phyloP scores from a whole-genome alignment of 2,888 invertebrate species.

The Rhingia rostrata region DNA sequence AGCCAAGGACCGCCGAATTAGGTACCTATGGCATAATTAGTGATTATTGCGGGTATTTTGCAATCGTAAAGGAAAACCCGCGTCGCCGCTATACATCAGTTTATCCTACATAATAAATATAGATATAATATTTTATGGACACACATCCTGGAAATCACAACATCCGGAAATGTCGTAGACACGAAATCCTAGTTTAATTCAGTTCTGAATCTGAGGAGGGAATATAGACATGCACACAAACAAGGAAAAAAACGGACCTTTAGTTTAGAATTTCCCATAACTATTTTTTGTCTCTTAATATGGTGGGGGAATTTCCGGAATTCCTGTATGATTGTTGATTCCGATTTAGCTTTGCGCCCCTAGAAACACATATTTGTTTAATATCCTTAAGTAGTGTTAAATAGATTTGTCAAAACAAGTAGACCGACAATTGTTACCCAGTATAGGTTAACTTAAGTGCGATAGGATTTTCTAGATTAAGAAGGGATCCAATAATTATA shows the following conservation, averaged over 20 bases:
- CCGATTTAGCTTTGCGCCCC: neutral
- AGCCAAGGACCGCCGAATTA: neutral
- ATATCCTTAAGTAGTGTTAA: too few relatives aligned
- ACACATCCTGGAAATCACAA: constrained; percentile 62
- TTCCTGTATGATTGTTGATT: neutral
- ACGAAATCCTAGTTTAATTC: constrained; percentile 3
- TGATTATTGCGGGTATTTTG: constrained; percentile 71
- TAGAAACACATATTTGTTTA: neutral
- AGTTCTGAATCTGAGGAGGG: neutral
- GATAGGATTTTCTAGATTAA: too few relatives aligned
- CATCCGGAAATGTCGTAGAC: constrained; percentile 32
- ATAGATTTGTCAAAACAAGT: too few relatives aligned
- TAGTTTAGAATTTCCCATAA: neutral
- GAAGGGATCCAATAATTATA: too few relatives aligned
- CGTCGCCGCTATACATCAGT: constrained; percentile 17
- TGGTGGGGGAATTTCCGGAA: neutral
- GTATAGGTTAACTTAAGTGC: too few relatives aligned
- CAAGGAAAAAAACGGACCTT: neutral
- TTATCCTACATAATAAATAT: constrained; percentile 45
- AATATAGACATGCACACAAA: neutral
- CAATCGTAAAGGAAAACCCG: constrained; percentile 60
- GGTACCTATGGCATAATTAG: constrained; percentile 62
- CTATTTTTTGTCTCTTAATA: neutral
- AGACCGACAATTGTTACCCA: too few relatives aligned
- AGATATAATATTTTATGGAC: constrained; percentile 11